Percentiles rank a stretch among this genome's conserved stretches.
phyloP scores from a whole-genome alignment of 2,113 vertebrate species.

The Pygoscelis adeliae region DNA sequence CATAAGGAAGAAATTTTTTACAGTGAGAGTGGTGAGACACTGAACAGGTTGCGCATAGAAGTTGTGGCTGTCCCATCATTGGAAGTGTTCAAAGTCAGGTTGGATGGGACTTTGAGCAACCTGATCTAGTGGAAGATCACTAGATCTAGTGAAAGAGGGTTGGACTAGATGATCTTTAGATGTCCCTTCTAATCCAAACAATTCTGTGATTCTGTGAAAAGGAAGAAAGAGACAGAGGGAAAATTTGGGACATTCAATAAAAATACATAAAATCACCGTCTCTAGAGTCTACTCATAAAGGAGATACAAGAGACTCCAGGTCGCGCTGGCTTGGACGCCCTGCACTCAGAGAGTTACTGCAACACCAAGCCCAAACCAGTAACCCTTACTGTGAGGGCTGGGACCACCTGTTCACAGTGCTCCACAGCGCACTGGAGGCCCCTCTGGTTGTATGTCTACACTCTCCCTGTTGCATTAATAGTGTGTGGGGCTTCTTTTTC shows the following conservation, averaged over 20 bases:
- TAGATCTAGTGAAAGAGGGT: neutral
- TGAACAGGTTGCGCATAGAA: neutral
- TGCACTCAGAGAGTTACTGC: neutral
- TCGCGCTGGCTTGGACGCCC: accelerated
- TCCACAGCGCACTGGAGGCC: neutral
- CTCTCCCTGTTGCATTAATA: neutral
- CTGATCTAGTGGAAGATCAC: neutral
- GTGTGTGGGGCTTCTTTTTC: neutral
- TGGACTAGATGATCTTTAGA: neutral
- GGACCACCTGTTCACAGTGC: accelerated
- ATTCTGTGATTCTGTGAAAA: neutral
- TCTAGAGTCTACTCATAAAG: neutral
- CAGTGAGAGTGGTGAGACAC: accelerated
- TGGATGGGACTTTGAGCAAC: neutral
- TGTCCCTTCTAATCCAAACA: neutral
- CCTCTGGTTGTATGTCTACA: neutral
- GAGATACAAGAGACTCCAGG: neutral
- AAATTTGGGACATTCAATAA: neutral
- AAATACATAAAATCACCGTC: neutral
- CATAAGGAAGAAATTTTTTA: neutral
- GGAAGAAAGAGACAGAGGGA: neutral
- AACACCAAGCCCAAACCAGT: neutral
- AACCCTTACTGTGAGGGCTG: neutral
- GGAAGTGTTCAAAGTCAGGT: neutral
- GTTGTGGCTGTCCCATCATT: accelerated